Evolutionary conservation across 92 coral and sea anemone species (phyloP).

Genomic region (Umimayanthus chanpuru): DNA sequence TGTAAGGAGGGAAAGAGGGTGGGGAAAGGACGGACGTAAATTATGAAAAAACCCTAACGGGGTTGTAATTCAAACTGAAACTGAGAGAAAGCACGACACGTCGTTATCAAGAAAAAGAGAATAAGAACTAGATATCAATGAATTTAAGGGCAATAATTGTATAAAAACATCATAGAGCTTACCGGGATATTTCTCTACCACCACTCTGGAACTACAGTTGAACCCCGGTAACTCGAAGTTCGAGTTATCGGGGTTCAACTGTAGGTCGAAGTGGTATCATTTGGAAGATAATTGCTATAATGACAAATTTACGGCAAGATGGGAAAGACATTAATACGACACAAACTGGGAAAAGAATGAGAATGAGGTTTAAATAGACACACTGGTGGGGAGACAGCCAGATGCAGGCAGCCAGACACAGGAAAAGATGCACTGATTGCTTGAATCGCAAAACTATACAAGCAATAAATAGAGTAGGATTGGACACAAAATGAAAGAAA

Average conservation of each 20-base stretch:
- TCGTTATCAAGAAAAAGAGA: neutral
- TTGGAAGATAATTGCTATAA: neutral
- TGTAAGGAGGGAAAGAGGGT: neutral
- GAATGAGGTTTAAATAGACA: neutral
- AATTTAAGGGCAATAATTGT: neutral
- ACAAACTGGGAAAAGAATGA: neutral
- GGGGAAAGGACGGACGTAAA: neutral
- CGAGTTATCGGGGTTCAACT: too few species aligned
- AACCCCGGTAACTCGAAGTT: too few species aligned
- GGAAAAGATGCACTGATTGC: neutral
- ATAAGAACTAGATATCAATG: too few species aligned
- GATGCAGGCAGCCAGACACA: neutral
- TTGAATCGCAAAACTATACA: neutral
- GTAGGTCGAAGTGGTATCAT: neutral
- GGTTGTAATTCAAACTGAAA: neutral
- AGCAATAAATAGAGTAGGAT: neutral
- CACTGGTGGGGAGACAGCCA: neutral
- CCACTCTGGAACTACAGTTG: too few species aligned
- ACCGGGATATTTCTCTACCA: too few species aligned
- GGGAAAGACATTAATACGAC: neutral
- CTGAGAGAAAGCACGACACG: neutral
- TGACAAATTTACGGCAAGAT: neutral
- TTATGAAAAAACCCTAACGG: too few species aligned
- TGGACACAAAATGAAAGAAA: too few species aligned
- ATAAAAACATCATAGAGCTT: too few species aligned